Base-by-base conservation (phyloP, 2,888 invertebrate genomes). In the Pilophorus perplexus region DNA sequence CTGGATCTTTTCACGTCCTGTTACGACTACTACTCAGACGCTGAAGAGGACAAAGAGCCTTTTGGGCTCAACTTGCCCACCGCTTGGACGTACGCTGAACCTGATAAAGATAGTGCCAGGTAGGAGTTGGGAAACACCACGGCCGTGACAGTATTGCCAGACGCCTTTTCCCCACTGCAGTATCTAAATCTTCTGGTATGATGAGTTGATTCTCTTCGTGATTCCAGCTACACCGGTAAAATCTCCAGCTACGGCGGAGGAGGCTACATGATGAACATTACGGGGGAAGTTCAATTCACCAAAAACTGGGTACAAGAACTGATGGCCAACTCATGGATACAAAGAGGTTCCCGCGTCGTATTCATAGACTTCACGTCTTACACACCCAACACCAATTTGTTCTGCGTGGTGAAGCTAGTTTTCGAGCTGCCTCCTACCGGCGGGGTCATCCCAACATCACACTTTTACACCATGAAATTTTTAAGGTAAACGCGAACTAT, bases 361-460 rank as follows among this genome's bases (percentile, higher is more conserved):
- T 82, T 89, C 69, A 73, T 89, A 0, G 89, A 89, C 75, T 88
- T 89, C 73, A 82, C 84, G 6, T 79, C 88, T 25, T 89, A 86
- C 76, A 89, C 90, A 75, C 83, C 83, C 0, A 89, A 90, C 75
- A 79, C 85, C 64, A 87, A 89, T 75, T 77, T 87, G 20, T 86
- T 88, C 76, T 84, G 83, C 73, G 80, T 84, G n/a, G 66, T 66
- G 14, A 72, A 72, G 27, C 23, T 66, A 4, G 48, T 59, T 59
- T 59, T 66, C 12, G 57, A 66, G 20, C 46, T 66, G 3, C 66
- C 66, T 6, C 57, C 59, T 14, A 57, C 66, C 8, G 66, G 65
- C 6, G 66, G 57, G 20, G 57, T 66, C 20, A 66, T 57, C n/a
- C 50, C 66, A 4, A 38, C 48, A 14, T 18, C 59, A 4, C 40